These are phyloP conservation scores for Apis laboriosa DNA, from an alignment of 1,140 invertebrate species.

Conservation along the genomic window DNA sequence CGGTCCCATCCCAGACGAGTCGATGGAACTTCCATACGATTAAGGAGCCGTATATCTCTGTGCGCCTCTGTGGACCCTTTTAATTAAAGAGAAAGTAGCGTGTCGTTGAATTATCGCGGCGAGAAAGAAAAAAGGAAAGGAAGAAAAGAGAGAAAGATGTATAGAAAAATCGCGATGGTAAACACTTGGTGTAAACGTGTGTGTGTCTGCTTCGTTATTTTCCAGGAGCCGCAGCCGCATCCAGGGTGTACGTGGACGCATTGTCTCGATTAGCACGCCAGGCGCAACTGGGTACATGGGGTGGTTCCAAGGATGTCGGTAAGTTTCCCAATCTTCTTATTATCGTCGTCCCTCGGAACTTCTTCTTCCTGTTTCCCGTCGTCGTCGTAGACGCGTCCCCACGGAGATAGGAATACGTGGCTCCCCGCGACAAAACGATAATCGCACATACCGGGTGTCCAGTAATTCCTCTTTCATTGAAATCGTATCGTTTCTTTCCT, in stretches of 20 bases:
- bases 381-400: neutral
- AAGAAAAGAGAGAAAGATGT: neutral
- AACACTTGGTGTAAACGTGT: conserved; percentile 17
- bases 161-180: conserved; percentile 1
- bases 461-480: no score
- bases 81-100: conserved; percentile 18
- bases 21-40: conserved; percentile 14
- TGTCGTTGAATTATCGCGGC: conserved; percentile 12
- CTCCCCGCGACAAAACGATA: neutral
- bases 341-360: conserved; percentile 4
- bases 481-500: no score
- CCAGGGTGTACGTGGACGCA: conserved; percentile 92
- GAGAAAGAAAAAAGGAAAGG: neutral
- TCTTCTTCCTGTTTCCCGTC: neutral
- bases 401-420: neutral
- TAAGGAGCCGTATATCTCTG: conserved; percentile 11
- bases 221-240: conserved; percentile 92
- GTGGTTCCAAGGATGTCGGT: conserved; percentile 95
- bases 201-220: conserved; percentile 27
- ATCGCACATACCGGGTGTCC: neutral
- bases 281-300: conserved; percentile 93
- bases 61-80: neutral
- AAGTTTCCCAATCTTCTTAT: conserved; percentile 76
- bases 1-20: neutral
- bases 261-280: conserved; percentile 92